phyloP scores from a whole-genome alignment of 2,888 invertebrate species.

The Ichneumon xanthorius region DNA sequence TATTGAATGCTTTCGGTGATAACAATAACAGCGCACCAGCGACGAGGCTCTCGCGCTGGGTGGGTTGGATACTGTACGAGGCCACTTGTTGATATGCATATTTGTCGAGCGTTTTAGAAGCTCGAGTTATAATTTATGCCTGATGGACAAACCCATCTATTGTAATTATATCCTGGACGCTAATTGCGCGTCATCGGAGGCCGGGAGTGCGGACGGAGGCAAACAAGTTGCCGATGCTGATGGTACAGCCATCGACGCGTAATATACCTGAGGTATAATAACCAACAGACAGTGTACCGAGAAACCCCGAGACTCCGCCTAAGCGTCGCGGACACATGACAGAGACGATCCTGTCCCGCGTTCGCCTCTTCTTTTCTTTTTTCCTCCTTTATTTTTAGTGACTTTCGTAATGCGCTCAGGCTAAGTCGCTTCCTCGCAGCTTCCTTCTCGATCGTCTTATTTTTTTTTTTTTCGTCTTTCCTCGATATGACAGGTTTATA shows the following conservation, averaged over 20 bases:
- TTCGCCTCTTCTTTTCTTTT: slow-evolving; percentile 1
- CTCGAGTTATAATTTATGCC: slow-evolving; percentile 71
- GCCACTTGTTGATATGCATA: slow-evolving; percentile 41
- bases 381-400: slow-evolving; percentile 58
- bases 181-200: slow-evolving; percentile 79
- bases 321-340: slow-evolving; percentile 55
- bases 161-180: slow-evolving; percentile 77
- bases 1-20: slow-evolving; percentile 7
- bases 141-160: slow-evolving; percentile 73
- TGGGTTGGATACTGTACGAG: slow-evolving; percentile 9
- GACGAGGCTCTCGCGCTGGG: background rate
- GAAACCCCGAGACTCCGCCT: slow-evolving; percentile 48
- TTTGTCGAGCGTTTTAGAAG: slow-evolving; percentile 58
- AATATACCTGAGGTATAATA: slow-evolving; percentile 10
- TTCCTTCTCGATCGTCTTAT: slow-evolving; percentile 3
- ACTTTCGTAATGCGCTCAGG: slow-evolving; percentile 48
- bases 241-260: slow-evolving; percentile 10
- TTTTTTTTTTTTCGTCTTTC: slow-evolving; percentile 37
- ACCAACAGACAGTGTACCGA: slow-evolving; percentile 26
- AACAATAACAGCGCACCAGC: slow-evolving; percentile 2
- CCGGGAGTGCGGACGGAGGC: slow-evolving; percentile 67
- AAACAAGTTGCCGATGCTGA: slow-evolving; percentile 72
- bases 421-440: slow-evolving; percentile 30
- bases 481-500: slow-evolving; percentile 55
- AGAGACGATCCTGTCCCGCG: slow-evolving; percentile 42